Conservation (phyloP, 2,888 invertebrate species). For the Dicyrtomina minuta region DNA sequence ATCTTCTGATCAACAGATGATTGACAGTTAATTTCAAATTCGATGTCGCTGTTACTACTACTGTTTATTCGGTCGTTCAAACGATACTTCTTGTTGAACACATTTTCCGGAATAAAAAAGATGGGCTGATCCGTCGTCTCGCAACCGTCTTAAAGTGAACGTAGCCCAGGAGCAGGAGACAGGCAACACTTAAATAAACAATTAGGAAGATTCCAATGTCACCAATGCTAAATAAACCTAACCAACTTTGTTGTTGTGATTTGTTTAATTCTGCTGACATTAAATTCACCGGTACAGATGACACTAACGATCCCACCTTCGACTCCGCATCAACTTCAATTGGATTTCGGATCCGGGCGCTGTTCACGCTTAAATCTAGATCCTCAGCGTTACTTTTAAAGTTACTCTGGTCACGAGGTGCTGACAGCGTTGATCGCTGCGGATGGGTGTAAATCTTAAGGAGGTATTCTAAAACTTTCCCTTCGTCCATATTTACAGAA, state of each 20-base stretch:
- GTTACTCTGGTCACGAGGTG: too few relatives aligned
- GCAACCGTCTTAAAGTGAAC: conserved; percentile 63
- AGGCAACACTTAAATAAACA: conserved; percentile 72
- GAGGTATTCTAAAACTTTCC: conserved; percentile 67
- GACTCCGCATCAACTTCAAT: not conserved
- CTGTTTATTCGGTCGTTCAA: not conserved
- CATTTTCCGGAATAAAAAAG: conserved; percentile 27
- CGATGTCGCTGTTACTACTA: too few relatives aligned
- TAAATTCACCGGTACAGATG: conserved; percentile 12
- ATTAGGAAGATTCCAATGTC: conserved; percentile 76
- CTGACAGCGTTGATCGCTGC: conserved; percentile 20
- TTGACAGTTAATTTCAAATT: too few relatives aligned
- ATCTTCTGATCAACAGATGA: too few relatives aligned
- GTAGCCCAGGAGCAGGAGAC: conserved; percentile 73
- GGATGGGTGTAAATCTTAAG: conserved; percentile 60
- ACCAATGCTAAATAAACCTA: conserved; percentile 62
- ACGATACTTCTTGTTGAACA: conserved; percentile 20
- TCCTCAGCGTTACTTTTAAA: too few relatives aligned
- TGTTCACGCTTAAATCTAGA: too few relatives aligned
- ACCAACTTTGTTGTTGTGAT: conserved; percentile 10
- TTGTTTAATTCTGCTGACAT: conserved; percentile 2
- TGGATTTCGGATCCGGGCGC: too few relatives aligned
- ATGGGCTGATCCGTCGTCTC: conserved; percentile 39
- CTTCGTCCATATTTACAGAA: conserved; percentile 65
- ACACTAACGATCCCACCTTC: not conserved